Percentiles rank a stretch among this genome's conserved stretches.
Evolutionary conservation across 2,113 vertebrate genomes (phyloP).

Genomic region (Accipiter virgatus): DNA sequence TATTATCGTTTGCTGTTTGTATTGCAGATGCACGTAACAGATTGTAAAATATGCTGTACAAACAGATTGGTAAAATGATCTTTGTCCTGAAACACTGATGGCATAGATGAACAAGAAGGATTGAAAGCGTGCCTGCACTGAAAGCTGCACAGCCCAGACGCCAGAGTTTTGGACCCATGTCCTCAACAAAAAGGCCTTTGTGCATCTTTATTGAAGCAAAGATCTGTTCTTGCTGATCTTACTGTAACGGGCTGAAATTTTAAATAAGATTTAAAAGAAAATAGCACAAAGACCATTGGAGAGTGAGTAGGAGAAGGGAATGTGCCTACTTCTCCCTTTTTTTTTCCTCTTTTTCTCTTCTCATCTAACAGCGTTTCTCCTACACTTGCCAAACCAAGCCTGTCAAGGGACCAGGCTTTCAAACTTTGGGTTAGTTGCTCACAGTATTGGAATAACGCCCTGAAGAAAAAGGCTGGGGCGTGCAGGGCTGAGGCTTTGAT

Average conservation of each 20-base stretch:
- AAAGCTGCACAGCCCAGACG: not conserved
- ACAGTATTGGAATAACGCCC: not conserved
- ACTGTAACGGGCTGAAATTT: not conserved
- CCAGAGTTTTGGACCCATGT: not conserved
- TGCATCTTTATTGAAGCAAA: conserved; percentile 23
- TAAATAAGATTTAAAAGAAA: not conserved
- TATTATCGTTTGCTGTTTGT: not conserved
- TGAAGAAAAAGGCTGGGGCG: not conserved
- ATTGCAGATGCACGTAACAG: conserved; percentile 11
- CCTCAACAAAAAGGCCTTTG: conserved; percentile 41
- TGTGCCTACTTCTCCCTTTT: not conserved
- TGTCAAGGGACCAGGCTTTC: not conserved
- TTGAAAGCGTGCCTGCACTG: not conserved
- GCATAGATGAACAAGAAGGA: not conserved
- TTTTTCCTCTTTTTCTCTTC: not conserved
- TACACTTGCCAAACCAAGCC: not conserved
- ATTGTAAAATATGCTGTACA: conserved; percentile 1
- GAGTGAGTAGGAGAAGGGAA: conserved; percentile 46
- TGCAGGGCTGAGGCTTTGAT: not conserved
- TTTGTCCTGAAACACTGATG: not conserved
- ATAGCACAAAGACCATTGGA: not conserved
- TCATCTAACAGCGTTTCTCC: not conserved
- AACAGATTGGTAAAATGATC: conserved; percentile 14
- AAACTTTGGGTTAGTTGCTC: not conserved
- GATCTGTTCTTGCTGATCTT: conserved; percentile 24